Evolutionary conservation across 92 coral and sea anemone genomes (phyloP).

Genomic region (Isaurus tuberculatus): DNA sequence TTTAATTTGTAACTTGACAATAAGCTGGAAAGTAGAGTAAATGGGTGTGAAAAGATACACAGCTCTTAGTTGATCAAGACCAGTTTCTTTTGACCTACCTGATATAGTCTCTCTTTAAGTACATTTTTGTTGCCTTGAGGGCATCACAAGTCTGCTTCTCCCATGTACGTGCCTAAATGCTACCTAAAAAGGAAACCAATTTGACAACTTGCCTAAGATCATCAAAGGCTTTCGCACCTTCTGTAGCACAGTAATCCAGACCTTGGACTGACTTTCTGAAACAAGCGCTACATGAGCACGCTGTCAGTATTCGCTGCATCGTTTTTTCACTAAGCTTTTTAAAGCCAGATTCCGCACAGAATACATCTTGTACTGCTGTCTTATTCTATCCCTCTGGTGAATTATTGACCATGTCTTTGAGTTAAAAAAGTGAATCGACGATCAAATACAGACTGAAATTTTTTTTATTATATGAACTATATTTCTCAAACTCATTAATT

Average conservation of each 20-base stretch:
- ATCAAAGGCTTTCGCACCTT: conserved; percentile 55
- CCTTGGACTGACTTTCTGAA: conserved; percentile 59
- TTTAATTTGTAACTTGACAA: too few species aligned
- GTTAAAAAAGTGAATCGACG: too few species aligned
- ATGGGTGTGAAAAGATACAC: too few species aligned
- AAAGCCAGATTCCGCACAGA: conserved; percentile 50
- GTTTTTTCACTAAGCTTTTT: conserved; percentile 53
- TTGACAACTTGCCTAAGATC: conserved; percentile 25
- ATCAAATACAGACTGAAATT: too few species aligned
- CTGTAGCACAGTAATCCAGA: conserved; percentile 57
- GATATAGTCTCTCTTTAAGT: conserved; percentile 54
- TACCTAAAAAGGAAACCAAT: background rate
- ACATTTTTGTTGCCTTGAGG: conserved; percentile 51
- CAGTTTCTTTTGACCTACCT: too few species aligned
- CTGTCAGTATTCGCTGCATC: conserved; percentile 44
- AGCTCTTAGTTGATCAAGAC: background rate
- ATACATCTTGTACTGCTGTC: too few species aligned
- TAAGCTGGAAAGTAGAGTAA: too few species aligned
- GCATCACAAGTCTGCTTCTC: conserved; percentile 33
- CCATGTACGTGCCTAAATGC: conserved; percentile 3
- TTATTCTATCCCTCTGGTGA: too few species aligned
- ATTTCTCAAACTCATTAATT: too few species aligned
- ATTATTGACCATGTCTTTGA: conserved; percentile 58
- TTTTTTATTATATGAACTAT: too few species aligned
- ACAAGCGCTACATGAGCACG: conserved; percentile 54